Evolutionary conservation across 2,113 vertebrate genomes (phyloP).

Genomic region (Candoia aspera): DNA sequence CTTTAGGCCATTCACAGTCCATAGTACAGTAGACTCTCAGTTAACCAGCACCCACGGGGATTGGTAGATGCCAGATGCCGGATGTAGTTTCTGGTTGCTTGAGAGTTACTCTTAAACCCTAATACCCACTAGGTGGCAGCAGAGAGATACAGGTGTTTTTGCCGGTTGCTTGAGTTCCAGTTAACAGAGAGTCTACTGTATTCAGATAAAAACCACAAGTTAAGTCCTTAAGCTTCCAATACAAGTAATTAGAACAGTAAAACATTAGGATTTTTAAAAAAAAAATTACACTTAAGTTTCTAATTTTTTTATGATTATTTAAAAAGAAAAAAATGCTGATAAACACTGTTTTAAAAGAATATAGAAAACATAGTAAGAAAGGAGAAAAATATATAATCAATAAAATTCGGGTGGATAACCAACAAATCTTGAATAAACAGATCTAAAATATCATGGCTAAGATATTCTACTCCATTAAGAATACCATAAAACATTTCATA

Average conservation of each 20-base stretch:
- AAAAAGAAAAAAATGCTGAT: not conserved
- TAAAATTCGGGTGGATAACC: not conserved
- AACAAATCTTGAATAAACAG: not conserved
- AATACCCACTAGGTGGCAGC: no score
- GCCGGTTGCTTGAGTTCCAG: no score
- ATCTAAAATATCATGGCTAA: not conserved
- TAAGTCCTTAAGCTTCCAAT: not conserved
- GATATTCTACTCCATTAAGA: not conserved
- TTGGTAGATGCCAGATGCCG: no score
- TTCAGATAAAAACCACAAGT: not conserved
- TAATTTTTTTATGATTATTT: not conserved
- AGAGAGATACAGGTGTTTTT: no score
- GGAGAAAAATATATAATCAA: not conserved
- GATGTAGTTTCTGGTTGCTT: no score
- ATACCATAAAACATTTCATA: not conserved
- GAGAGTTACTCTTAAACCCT: no score
- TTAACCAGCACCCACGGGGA: no score
- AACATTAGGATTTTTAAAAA: not conserved
- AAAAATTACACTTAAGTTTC: not conserved
- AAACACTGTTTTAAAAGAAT: not conserved
- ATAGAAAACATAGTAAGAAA: not conserved
- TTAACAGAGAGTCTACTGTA: no score
- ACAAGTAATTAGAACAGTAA: not conserved
- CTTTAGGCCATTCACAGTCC: not conserved
- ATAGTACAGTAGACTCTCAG: no score